Conservation (phyloP, 2,888 invertebrate species). For the Polyommatus iphigenia region DNA sequence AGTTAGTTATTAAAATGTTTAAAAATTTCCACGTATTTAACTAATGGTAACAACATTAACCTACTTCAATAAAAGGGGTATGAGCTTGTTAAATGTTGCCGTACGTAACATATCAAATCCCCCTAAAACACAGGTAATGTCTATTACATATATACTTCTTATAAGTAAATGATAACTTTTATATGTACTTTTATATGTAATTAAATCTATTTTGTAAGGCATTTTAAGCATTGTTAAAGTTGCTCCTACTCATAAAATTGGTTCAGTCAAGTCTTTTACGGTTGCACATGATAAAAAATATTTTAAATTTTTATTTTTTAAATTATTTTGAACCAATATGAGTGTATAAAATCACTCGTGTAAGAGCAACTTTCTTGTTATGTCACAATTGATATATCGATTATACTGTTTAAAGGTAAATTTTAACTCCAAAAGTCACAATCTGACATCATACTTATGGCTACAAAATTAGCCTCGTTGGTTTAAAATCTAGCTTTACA, state of each 20-base stretch:
- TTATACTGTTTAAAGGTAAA: neutral
- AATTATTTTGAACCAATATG: neutral
- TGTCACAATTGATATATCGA: conserved; percentile 1
- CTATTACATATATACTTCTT: neutral
- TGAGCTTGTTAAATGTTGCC: neutral
- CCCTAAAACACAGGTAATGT: neutral
- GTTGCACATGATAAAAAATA: too few species aligned
- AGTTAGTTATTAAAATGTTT: neutral
- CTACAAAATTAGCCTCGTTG: neutral
- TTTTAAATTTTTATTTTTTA: too few species aligned
- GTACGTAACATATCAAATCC: neutral
- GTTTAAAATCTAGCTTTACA: neutral
- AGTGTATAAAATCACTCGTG: neutral
- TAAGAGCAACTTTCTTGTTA: conserved; percentile 4
- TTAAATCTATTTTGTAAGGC: conserved; percentile 3
- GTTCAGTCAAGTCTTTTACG: neutral
- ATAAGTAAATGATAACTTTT: neutral
- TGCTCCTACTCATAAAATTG: neutral
- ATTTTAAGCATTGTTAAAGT: neutral
- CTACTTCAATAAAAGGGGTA: neutral
- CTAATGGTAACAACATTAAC: neutral
- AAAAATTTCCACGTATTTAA: neutral
- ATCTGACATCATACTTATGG: neutral
- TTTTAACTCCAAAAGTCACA: neutral
- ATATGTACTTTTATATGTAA: neutral